A percentile compares a stretch with the other conserved stretches of the same genome.
Evolutionary conservation across 2,797 vertebrate genomes (phyloP).

Genomic region (Catamblyrhynchus diadema): DNA sequence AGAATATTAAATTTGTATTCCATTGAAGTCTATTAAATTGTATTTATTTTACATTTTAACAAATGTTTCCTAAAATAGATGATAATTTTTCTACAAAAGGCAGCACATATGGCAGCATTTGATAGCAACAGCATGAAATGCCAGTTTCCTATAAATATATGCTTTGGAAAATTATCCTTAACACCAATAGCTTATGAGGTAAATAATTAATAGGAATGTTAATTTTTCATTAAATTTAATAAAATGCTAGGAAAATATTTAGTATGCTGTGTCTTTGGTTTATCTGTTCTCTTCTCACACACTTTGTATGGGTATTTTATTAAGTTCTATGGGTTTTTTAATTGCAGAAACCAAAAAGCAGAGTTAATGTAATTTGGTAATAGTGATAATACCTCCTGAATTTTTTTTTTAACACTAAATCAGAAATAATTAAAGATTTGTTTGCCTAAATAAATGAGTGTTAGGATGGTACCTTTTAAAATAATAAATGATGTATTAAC

Average conservation of each 20-base stretch:
- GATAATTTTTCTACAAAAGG: conserved; percentile 35
- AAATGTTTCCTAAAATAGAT: conserved; percentile 19
- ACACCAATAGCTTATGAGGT: neutral
- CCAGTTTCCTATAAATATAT: neutral
- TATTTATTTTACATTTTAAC: neutral
- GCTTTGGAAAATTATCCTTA: neutral
- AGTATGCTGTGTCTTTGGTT: neutral
- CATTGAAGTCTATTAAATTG: neutral
- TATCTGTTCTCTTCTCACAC: neutral
- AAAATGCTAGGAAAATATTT: neutral
- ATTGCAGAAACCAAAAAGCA: neutral
- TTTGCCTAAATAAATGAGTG: neutral
- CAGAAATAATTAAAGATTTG: neutral
- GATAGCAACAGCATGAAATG: neutral
- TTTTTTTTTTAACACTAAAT: neutral
- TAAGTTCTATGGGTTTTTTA: neutral
- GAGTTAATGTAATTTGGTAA: neutral
- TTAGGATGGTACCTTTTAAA: neutral
- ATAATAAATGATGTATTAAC: neutral
- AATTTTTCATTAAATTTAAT: neutral
- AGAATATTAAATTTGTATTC: neutral
- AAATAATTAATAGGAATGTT: conserved; percentile 17
- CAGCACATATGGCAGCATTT: conserved; percentile 24
- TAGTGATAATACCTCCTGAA: neutral
- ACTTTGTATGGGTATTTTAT: neutral